Percentiles rank a stretch among this genome's conserved stretches.
Evolutionary conservation across 1,140 invertebrate genomes (phyloP).

Genomic region (Anthonomus grandis): DNA sequence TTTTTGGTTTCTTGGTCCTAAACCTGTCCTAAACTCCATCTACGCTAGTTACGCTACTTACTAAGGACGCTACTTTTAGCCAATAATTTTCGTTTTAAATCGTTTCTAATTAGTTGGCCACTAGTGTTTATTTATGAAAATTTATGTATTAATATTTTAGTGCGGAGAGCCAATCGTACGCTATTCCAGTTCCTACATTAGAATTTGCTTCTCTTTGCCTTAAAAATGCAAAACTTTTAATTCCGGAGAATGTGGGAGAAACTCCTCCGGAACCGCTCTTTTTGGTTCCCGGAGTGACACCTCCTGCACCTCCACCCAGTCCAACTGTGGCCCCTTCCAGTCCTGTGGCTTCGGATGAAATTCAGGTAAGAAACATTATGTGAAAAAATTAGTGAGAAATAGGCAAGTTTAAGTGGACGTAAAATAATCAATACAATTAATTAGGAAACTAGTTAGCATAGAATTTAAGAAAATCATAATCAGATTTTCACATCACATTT

Average conservation of each 20-base stretch:
- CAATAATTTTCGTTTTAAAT: too few relatives aligned
- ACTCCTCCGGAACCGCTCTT: conserved; percentile 40
- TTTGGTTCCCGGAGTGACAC: conserved; percentile 43
- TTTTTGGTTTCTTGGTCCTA: too few relatives aligned
- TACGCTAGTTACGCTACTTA: too few relatives aligned
- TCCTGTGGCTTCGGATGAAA: conserved; percentile 37
- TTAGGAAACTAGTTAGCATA: background rate
- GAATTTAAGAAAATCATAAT: too few relatives aligned
- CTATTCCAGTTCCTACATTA: conserved; percentile 81
- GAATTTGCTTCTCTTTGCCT: conserved; percentile 87
- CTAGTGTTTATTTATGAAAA: background rate
- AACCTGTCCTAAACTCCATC: too few relatives aligned
- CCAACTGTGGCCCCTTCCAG: conserved; percentile 47
- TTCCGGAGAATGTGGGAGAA: conserved; percentile 47
- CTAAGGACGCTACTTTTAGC: background rate
- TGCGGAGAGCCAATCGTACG: conserved; percentile 65
- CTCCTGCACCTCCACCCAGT: conserved; percentile 38
- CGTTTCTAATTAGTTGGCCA: too few relatives aligned
- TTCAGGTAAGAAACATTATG: conserved; percentile 6
- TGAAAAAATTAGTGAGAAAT: background rate
- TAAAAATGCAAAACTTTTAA: conserved; percentile 73
- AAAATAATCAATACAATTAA: background rate
- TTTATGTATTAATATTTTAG: conserved; percentile 33
- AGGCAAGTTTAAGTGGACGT: background rate
- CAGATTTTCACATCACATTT: too few relatives aligned